Evolutionary conservation across 1,140 invertebrate genomes (phyloP).

Genomic region (Augochlora pura): DNA sequence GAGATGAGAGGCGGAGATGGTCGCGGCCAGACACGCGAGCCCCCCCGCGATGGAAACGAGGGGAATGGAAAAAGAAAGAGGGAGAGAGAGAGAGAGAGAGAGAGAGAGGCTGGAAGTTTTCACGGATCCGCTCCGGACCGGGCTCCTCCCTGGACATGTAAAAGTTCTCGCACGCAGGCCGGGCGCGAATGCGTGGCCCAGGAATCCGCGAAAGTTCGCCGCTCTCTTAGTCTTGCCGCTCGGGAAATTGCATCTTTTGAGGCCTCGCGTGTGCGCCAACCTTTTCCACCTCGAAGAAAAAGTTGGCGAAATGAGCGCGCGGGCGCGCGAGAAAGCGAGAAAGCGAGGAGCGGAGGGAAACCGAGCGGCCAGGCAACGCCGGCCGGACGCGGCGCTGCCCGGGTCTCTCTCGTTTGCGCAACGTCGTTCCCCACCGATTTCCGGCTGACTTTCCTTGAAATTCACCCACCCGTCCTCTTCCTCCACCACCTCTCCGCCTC

Average conservation of each 20-base stretch:
- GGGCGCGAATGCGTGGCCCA: neutral
- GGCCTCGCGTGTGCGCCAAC: neutral
- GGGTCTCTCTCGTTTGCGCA: constrained; percentile 11
- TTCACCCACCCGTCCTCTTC: neutral
- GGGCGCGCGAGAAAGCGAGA: no score
- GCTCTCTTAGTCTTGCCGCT: neutral
- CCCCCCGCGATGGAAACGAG: neutral
- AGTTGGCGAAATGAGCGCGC: constrained; percentile 38
- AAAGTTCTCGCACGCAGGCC: constrained; percentile 20
- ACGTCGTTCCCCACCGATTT: constrained; percentile 18
- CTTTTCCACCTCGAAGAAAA: constrained; percentile 8
- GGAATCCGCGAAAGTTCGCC: neutral
- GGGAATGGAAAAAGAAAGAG: neutral
- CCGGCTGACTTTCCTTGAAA: constrained; percentile 5
- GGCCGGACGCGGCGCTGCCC: neutral
- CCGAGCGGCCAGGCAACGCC: no score
- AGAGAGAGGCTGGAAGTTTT: no score
- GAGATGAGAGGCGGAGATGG: constrained; percentile 10
- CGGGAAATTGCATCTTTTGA: constrained; percentile 46
- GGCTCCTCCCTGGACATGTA: neutral
- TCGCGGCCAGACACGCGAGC: constrained; percentile 12
- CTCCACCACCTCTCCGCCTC: neutral
- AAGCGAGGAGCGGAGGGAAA: neutral
- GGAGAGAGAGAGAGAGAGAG: no score
- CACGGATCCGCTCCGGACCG: neutral